Evolutionary conservation across 2,797 vertebrate species (phyloP).

Genomic region (Dendrocincla tyrannina): DNA sequence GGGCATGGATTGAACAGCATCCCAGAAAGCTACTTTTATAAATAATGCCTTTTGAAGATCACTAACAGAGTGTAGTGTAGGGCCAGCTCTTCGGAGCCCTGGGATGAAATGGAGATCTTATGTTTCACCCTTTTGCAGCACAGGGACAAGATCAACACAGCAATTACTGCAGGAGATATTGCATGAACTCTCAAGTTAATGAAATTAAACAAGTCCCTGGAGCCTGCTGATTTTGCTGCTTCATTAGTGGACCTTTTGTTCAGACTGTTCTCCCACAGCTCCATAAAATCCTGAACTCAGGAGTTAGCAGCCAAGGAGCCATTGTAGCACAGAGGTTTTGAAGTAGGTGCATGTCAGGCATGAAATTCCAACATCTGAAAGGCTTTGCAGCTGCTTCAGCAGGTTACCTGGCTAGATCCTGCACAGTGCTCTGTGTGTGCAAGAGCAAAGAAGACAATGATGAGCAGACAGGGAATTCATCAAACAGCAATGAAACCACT

Average conservation of each 20-base stretch:
- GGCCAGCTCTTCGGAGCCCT: conserved; percentile 17
- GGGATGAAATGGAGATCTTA: conserved; percentile 50
- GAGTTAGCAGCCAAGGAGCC: not conserved
- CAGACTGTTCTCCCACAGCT: not conserved
- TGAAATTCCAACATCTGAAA: not conserved
- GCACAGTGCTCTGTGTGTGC: not conserved
- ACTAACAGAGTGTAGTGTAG: conserved; percentile 21
- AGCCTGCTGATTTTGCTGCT: conserved; percentile 38
- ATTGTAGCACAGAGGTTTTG: not conserved
- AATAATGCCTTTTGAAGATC: conserved; percentile 66
- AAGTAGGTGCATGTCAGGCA: not conserved
- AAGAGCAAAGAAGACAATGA: not conserved
- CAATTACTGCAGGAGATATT: conserved; percentile 60
- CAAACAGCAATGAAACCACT: not conserved
- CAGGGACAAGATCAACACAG: conserved; percentile 52
- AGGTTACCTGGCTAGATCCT: not conserved
- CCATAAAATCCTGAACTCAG: not conserved
- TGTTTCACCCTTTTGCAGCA: conserved; percentile 8
- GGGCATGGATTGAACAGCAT: conserved; percentile 37
- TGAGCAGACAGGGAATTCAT: not conserved
- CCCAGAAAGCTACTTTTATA: conserved; percentile 54
- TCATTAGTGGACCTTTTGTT: conserved; percentile 66
- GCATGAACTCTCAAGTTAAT: conserved; percentile 64
- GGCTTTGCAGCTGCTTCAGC: not conserved
- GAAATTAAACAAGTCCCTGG: conserved; percentile 60